Base-by-base conservation (phyloP, 2,113 vertebrate species). In the Balaeniceps rex region DNA sequence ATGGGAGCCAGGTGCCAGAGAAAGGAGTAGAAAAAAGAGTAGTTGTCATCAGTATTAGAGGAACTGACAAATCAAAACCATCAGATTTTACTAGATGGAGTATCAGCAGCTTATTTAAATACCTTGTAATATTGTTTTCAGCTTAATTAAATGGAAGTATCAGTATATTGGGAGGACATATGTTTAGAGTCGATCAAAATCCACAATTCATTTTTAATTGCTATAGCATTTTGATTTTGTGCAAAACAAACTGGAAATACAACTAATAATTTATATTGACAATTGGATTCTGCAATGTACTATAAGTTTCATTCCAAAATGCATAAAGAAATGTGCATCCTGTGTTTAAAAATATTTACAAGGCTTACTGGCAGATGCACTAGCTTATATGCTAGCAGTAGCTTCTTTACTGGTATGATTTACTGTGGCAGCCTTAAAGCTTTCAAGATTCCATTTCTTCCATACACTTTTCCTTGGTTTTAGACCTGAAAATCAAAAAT, bases 371-470 rank as follows among this genome's bases (percentile, higher is more conserved):
- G 40, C 44, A 87, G 52, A 82, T 33, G 71, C 47, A 42, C 47
- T 54, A 75, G 69, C 0, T 26, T 58, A 33, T 49, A 61, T n/a
- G 14, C 54, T 40, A 77, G n/a, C 65, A 82, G 85, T 23, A 84
- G 78, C 57, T 52, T 63, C 36, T 91, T 88, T 91, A 55, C 26
- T 83, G 33, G 12, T 17, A 23, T 33, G 58, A 40, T 91, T 89
- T 74, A 92, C 82, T 65, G 69, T 60, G n/a, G 57, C 77, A 86
- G 72, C 69, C 49, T 71, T 58, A 58, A 93, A 94, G 25, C 54
- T 81, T 68, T 79, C 24, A 15, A 97, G 54, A 79, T 94, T 95
- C 93, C 95, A 98, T 44, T 92, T 95, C 44, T 44, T 94, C 97
- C 95, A 97, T 60, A 92, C 26, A 49, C 40, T 82, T 82, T 80